phyloP scores from a whole-genome alignment of 1,140 invertebrate genomes.

The Drosophila kohkoa region DNA sequence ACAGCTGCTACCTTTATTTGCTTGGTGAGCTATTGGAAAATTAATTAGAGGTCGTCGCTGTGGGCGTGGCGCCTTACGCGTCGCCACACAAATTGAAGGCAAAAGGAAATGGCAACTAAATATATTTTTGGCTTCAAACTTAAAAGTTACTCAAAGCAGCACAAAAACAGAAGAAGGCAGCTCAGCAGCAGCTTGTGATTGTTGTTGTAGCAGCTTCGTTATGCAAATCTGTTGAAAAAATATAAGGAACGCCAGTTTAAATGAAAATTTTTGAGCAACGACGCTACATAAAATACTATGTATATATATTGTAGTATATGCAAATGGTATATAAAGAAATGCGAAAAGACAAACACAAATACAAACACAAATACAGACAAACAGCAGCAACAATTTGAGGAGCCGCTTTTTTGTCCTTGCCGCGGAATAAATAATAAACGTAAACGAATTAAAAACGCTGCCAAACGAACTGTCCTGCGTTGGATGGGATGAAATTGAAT shows the following conservation, averaged over 20 bases:
- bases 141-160: conserved; percentile 60
- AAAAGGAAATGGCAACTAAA: conserved; percentile 73
- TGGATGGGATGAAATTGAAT: background rate
- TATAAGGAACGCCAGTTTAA: conserved; percentile 41
- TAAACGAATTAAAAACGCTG: conserved; percentile 79
- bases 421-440: conserved; percentile 81
- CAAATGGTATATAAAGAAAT: conserved; percentile 78
- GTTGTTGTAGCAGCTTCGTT: conserved; percentile 63
- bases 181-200: conserved; percentile 32
- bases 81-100: conserved; percentile 65
- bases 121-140: conserved; percentile 57
- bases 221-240: conserved; percentile 65
- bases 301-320: conserved; percentile 56
- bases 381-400: conserved; percentile 45
- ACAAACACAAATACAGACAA: conserved; percentile 71
- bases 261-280: conserved; percentile 68
- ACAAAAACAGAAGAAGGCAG: conserved; percentile 23
- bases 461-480: conserved; percentile 54
- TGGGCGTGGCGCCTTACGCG: conserved; percentile 39
- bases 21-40: conserved; percentile 52
- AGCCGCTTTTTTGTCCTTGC: conserved; percentile 41
- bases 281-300: conserved; percentile 52
- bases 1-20: conserved; percentile 39
- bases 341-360: conserved; percentile 61
- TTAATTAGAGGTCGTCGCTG: conserved; percentile 67